phyloP scores from a whole-genome alignment of 1,140 invertebrate species.

The Listronotus bonariensis region DNA sequence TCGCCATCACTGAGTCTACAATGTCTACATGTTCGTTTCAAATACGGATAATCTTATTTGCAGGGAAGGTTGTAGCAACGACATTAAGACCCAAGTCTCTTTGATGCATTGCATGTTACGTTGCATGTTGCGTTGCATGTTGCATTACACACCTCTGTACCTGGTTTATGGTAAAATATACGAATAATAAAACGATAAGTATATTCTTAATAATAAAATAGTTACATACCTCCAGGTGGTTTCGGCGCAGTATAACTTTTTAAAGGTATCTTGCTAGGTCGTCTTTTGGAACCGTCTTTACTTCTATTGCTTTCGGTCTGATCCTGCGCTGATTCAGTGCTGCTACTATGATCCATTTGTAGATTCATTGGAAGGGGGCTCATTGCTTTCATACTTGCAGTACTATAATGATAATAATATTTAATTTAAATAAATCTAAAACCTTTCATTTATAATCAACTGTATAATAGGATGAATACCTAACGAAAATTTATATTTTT shows the following conservation, averaged over 20 bases:
- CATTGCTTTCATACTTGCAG: slow-evolving; percentile 61
- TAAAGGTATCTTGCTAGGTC: slow-evolving; percentile 74
- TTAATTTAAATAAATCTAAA: slow-evolving; percentile 41
- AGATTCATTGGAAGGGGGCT: slow-evolving; percentile 61
- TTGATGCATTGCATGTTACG: too few relatives aligned
- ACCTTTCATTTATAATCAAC: slow-evolving; percentile 41
- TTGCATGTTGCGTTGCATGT: too few relatives aligned
- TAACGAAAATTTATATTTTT: slow-evolving; percentile 10
- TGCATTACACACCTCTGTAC: too few relatives aligned
- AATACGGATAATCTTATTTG: too few relatives aligned
- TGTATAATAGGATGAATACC: not conserved
- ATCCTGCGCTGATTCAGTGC: slow-evolving; percentile 68
- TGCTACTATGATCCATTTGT: slow-evolving; percentile 63
- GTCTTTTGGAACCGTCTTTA: slow-evolving; percentile 46
- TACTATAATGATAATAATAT: slow-evolving; percentile 47
- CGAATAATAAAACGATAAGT: not conserved
- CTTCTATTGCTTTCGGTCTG: slow-evolving; percentile 53
- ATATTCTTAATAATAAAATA: not conserved
- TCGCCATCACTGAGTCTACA: too few relatives aligned
- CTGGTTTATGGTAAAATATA: too few relatives aligned
- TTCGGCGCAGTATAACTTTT: slow-evolving; percentile 61
- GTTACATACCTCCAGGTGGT: slow-evolving; percentile 56
- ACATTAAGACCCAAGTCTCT: too few relatives aligned
- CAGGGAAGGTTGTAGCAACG: too few relatives aligned
- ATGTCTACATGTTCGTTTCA: too few relatives aligned